These are phyloP conservation scores for Osmoderma eremita DNA, from an alignment of 2,888 invertebrate genomes.

Conservation along the genomic window DNA sequence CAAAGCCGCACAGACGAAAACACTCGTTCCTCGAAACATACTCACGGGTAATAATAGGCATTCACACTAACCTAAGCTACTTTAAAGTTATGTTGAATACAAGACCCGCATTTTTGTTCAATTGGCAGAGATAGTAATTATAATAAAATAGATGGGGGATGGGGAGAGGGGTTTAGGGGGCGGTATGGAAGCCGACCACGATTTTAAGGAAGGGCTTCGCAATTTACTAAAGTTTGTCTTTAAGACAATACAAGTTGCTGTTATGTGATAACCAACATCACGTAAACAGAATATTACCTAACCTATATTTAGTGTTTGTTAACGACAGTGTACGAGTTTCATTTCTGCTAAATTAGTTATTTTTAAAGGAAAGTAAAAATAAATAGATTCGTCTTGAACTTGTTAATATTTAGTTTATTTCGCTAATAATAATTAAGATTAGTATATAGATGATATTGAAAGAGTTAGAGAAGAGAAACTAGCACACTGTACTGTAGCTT, in stretches of 20 bases:
- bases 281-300: constrained; percentile 40
- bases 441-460: not conserved
- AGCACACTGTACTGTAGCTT: constrained; percentile 41
- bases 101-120: constrained; percentile 60
- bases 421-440: not conserved
- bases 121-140: constrained; percentile 60
- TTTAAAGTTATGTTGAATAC: constrained; percentile 53
- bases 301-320: constrained; percentile 31
- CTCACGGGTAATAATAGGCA: constrained; percentile 48
- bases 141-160: constrained; percentile 51
- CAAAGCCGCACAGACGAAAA: constrained; percentile 48
- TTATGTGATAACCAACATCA: constrained; percentile 55
- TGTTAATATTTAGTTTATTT: not conserved
- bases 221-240: constrained; percentile 52
- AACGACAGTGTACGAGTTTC: constrained; percentile 16
- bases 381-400: not conserved
- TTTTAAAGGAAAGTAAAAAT: not conserved
- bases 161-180: too few species aligned
- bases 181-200: constrained; percentile 50
- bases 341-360: not conserved
- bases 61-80: constrained; percentile 55
- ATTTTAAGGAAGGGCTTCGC: constrained; percentile 49
- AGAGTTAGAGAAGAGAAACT: constrained; percentile 20
- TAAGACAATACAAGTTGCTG: constrained; percentile 56
- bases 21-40: constrained; percentile 37